A percentile compares a stretch with the other conserved stretches of the same genome.
Evolutionary conservation across 2,113 vertebrate species (phyloP).

Genomic region (Phycodurus eques): DNA sequence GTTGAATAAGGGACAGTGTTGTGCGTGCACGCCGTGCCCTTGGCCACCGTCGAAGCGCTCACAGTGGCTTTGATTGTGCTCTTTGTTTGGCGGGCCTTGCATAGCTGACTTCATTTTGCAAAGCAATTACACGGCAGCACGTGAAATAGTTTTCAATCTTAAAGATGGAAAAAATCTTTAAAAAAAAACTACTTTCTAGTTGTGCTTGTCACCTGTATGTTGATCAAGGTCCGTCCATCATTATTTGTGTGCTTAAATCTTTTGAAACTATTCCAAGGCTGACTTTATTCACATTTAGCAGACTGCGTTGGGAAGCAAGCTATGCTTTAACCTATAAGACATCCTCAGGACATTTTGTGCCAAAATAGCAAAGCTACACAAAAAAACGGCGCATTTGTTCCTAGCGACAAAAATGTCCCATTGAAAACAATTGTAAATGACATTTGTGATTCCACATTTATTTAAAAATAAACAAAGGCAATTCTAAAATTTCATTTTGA

Average conservation of each 20-base stretch:
- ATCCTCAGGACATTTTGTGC: neutral
- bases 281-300: neutral
- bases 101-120: conserved; percentile 31
- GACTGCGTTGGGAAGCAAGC: neutral
- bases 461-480: too few species aligned
- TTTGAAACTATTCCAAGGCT: neutral
- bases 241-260: conserved; percentile 4
- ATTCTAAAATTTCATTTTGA: too few species aligned
- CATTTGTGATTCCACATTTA: neutral
- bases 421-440: too few species aligned
- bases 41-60: conserved; percentile 35
- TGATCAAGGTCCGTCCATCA: conserved; percentile 33
- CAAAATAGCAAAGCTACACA: neutral
- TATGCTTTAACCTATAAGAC: neutral
- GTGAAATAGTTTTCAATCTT: conserved; percentile 38
- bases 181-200: conserved; percentile 23
- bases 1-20: conserved; percentile 50
- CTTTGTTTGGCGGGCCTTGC: conserved; percentile 40
- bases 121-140: conserved; percentile 32
- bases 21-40: conserved; percentile 31
- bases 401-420: neutral
- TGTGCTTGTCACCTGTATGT: conserved; percentile 30
- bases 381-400: neutral
- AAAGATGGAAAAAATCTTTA: neutral
- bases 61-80: conserved; percentile 34